Evolutionary conservation across 2,888 invertebrate species (phyloP).

Genomic region (Mythimna albipuncta): DNA sequence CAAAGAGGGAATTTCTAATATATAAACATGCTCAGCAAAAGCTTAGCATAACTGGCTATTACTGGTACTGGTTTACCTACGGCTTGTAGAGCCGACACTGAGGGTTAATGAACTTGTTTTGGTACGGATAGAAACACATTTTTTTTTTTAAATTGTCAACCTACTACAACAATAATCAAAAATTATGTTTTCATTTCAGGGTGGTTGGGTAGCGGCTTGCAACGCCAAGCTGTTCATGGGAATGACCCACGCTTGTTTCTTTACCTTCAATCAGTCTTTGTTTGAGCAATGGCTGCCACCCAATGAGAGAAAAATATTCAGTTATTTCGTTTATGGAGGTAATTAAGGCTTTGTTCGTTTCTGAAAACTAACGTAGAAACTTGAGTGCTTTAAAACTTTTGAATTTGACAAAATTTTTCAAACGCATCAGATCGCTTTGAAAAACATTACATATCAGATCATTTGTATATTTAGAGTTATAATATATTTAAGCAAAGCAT

Average conservation of each 20-base stretch:
- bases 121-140: too few relatives aligned
- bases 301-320: constrained; percentile 75
- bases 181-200: constrained; percentile 70
- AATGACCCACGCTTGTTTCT: constrained; percentile 83
- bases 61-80: too few relatives aligned
- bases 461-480: not conserved
- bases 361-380: not conserved
- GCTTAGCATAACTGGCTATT: too few relatives aligned
- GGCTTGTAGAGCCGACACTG: too few relatives aligned
- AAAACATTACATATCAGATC: too few relatives aligned
- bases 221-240: constrained; percentile 84
- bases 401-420: not conserved
- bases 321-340: constrained; percentile 79
- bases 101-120: too few relatives aligned
- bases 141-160: too few relatives aligned
- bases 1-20: too few relatives aligned
- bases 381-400: not conserved
- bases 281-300: constrained; percentile 82
- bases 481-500: too few relatives aligned
- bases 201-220: constrained; percentile 91
- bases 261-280: constrained; percentile 76
- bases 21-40: too few relatives aligned
- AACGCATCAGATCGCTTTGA: not conserved
- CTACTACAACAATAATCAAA: too few relatives aligned
- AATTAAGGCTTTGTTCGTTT: constrained; percentile 3